Base-by-base conservation (phyloP, 2,888 invertebrate species). In the Hydroisotoma schaefferi region DNA sequence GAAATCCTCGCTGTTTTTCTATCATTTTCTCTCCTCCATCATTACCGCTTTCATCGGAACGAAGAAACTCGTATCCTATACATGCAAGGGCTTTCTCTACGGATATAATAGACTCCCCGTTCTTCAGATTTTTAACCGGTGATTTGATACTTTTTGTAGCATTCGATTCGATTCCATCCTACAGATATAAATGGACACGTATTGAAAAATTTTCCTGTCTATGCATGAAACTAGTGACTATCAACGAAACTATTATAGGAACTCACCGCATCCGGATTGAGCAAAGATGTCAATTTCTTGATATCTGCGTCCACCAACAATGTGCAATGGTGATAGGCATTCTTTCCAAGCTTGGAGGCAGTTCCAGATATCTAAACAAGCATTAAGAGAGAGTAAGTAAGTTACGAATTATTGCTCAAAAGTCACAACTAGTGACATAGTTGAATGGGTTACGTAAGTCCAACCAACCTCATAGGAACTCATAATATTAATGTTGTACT, bases 301-400 rank as follows among this genome's bases (percentile, higher is more conserved):
- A 90, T 88, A 76, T 93, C 87, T 66, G 88, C 88, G 75, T 90
- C 85, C 64, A 95, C 88, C 76, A 97, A 82, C 70, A 99, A 82
- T 2, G 98, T 98, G 78, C 94, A 94, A 78, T 98, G 98, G 77
- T 99, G 98, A 80, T 98, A 99, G n/a, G 92, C 89, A 75, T 87
- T 87, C 69, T 86, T 83, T 61, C 92, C 92, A 60, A 97, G 80
- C 80, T 94, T 94, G 1, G 95, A 88, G 51, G 98, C 95, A 52
- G 94, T 94, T 71, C 95, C 98, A 73, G 97, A 97, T 73, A 98
- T 84, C 93, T 95, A 73, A 46, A 53, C 22, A n/a, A n/a, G n/a
- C n/a, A n/a, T n/a, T n/a, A n/a, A n/a, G n/a, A n/a, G n/a, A n/a
- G n/a, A n/a, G n/a, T n/a, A n/a, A n/a, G n/a, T n/a, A n/a, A n/a